Percentiles rank a stretch among this genome's conserved stretches.
Evolutionary conservation across 2,888 invertebrate species (phyloP).

Genomic region (Drosophila kanekoi): DNA sequence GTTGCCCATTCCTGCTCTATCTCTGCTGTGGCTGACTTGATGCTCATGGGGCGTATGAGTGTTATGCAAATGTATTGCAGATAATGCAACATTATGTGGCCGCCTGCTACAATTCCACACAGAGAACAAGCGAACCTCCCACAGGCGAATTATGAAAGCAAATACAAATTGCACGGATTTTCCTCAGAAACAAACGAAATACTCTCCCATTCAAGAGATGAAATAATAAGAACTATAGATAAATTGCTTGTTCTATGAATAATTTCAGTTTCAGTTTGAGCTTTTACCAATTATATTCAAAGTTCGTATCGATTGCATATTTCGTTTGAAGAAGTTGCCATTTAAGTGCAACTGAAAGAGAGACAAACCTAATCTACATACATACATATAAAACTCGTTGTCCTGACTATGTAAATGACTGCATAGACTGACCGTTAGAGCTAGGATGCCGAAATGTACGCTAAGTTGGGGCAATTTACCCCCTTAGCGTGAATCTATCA

Average conservation of each 20-base stretch:
- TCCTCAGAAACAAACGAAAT: slow-evolving; percentile 7
- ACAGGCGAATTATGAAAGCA: slow-evolving; percentile 19
- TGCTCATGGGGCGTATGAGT: slow-evolving; percentile 68
- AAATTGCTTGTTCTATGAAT: slow-evolving; percentile 6
- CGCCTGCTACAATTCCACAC: slow-evolving; percentile 10
- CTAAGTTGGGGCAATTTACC: no score
- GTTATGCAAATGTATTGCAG: slow-evolving; percentile 66
- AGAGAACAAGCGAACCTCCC: slow-evolving; percentile 1
- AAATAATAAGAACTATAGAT: slow-evolving; percentile 6
- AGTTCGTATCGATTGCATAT: background rate
- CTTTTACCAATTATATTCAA: background rate
- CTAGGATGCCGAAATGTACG: no score
- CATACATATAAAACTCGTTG: no score
- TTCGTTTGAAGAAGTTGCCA: background rate
- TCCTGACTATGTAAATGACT: no score
- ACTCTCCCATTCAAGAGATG: background rate
- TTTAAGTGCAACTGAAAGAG: no score
- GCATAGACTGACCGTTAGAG: no score
- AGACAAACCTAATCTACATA: no score
- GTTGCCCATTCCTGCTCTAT: background rate
- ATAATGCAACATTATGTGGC: slow-evolving; percentile 68
- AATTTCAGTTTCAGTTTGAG: slow-evolving; percentile 4
- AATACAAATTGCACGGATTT: slow-evolving; percentile 9
- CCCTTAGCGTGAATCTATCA: no score
- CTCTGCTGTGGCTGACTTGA: slow-evolving; percentile 22